phyloP scores from a whole-genome alignment of 2,797 vertebrate species.

The Thunnus albacares region DNA sequence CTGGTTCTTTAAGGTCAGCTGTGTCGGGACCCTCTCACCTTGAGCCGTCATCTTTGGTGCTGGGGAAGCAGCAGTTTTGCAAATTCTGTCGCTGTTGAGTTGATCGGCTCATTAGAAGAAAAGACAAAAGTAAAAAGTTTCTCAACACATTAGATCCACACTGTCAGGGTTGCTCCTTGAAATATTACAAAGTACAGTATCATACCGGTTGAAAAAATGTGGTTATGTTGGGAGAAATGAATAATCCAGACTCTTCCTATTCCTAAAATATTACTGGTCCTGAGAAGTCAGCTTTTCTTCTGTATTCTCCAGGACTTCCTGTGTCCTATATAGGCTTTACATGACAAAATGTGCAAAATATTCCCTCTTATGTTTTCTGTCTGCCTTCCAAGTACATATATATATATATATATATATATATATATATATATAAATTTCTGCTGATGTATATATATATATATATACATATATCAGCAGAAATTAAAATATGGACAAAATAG shows the following conservation, averaged over 20 bases:
- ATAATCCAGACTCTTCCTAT: neutral
- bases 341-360: neutral
- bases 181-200: neutral
- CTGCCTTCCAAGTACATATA: neutral
- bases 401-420: too few species aligned
- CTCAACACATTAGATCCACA: neutral
- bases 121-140: too few species aligned
- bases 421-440: too few species aligned
- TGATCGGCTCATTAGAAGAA: neutral
- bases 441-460: too few species aligned
- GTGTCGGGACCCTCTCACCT: neutral
- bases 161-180: neutral
- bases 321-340: neutral
- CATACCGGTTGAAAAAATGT: neutral
- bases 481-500: neutral
- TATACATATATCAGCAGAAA: neutral
- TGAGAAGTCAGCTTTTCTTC: neutral
- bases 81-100: neutral
- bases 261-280: neutral
- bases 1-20: constrained; percentile 3
- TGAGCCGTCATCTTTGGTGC: neutral
- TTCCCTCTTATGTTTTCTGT: neutral
- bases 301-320: neutral
- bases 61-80: neutral
- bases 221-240: neutral